Evolutionary conservation across 1,140 invertebrate genomes (phyloP).

Genomic region (Limonius californicus): DNA sequence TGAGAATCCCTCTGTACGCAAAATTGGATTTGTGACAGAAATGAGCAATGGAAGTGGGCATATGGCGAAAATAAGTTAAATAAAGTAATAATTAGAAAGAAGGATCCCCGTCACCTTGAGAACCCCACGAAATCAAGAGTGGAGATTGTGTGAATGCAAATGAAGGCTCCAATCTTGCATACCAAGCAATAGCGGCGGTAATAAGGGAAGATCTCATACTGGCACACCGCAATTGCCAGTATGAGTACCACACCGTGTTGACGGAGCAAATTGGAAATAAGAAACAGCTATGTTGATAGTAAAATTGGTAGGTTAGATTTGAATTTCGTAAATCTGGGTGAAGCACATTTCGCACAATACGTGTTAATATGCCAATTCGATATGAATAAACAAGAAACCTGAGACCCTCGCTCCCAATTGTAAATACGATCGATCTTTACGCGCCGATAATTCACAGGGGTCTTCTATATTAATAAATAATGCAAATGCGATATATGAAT

Average conservation of each 20-base stretch:
- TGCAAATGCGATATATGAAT: too few species aligned
- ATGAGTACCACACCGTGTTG: constrained; percentile 8
- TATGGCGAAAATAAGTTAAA: constrained; percentile 26
- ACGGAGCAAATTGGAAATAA: constrained; percentile 17
- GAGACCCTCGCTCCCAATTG: too few species aligned
- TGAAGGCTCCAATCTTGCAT: constrained; percentile 24
- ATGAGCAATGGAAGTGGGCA: constrained; percentile 7
- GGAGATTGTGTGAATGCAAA: constrained; percentile 26
- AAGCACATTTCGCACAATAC: too few species aligned
- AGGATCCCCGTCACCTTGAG: constrained; percentile 21
- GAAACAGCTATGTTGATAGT: constrained; percentile 10
- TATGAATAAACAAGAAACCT: too few species aligned
- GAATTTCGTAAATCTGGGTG: too few species aligned
- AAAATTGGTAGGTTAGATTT: too few species aligned
- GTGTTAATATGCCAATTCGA: too few species aligned
- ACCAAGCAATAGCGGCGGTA: constrained; percentile 17
- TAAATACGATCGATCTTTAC: too few species aligned
- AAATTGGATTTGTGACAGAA: background rate
- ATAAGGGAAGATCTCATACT: background rate
- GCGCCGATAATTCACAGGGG: too few species aligned
- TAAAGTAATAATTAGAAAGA: constrained; percentile 26
- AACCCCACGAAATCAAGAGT: constrained; percentile 18
- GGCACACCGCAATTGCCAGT: constrained; percentile 17
- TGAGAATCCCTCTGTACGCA: background rate
- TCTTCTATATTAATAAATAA: too few species aligned